phyloP scores from a whole-genome alignment of 2,113 vertebrate species.

The Peromyscus leucopus region DNA sequence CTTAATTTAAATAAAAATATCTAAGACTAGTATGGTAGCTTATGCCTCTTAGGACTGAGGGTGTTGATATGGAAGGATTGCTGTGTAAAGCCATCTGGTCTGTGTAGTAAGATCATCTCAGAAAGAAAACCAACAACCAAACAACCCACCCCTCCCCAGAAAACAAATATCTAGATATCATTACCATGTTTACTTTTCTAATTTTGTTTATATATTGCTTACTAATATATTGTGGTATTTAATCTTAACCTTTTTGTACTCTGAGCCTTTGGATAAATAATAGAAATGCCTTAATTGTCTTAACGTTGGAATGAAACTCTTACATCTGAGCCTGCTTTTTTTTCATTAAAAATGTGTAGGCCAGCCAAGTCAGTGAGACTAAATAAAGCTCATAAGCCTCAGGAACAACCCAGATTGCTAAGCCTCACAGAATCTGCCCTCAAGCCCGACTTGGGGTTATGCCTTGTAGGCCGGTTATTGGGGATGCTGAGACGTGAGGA shows the following conservation, averaged over 20 bases:
- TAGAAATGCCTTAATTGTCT: constrained; percentile 1
- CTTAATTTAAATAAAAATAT: constrained; percentile 61
- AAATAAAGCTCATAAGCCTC: constrained; percentile 1
- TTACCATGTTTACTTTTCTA: constrained; percentile 21
- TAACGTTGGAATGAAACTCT: constrained; percentile 34
- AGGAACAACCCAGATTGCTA: neutral
- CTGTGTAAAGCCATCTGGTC: neutral
- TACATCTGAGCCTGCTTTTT: neutral
- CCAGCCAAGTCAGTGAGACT: constrained; percentile 1
- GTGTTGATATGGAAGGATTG: no score
- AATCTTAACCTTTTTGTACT: constrained; percentile 31
- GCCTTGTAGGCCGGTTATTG: neutral
- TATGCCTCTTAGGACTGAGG: neutral
- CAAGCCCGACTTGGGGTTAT: neutral
- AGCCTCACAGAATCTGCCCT: constrained; percentile 1
- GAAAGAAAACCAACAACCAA: neutral
- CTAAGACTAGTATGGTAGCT: neutral
- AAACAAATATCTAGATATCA: neutral
- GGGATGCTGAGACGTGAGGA: neutral
- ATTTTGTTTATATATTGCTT: constrained; percentile 32
- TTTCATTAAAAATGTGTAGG: constrained; percentile 32
- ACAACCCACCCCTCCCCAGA: neutral
- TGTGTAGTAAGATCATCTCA: neutral
- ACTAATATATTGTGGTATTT: constrained; percentile 10
- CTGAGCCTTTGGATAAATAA: constrained; percentile 27